Evolutionary conservation across 23 tunicate species (phyloP), one percentile per base, ranked within the genome.

Genomic region (Halocynthia roretzi): DNA sequence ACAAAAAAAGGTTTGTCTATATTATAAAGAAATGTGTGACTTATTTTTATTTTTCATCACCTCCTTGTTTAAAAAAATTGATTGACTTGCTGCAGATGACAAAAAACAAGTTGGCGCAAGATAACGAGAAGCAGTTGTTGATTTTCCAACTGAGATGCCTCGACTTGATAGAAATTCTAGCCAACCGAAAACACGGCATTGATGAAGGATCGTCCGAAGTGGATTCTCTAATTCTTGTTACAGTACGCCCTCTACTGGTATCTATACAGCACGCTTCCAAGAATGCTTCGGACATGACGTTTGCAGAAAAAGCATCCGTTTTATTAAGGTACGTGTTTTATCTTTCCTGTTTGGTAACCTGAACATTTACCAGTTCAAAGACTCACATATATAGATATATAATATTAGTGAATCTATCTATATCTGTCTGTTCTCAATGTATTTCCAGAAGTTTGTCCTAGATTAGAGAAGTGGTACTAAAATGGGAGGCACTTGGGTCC

Each of bases 251-350:
- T 52, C 86, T 90, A 9, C 83, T 90, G 52, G 73, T 75, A 9
- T 71, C 82, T 8, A 78, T 90, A 6, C 83, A 85, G 53, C 75
- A 55, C 2, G 74, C 97, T 5, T 70, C 97, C 12, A 76, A 54
- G 18, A 77, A 84, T 72, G 83, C 83, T 7, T 44, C 61, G 11
- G 83, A 85, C 51, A 67, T 52, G 58, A 72, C 62, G 31, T 58
- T 90, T 23, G 97, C 97, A 6, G 97, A 90, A 56, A 70, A 76
- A 54, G 97, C 97, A 7, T 75, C 78, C 21, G 84, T 90, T 50
- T 31, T 90, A 7, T 71, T 90, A 54, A 85, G 87, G 97, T 90
- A 61, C 20, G 87, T 53, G 64, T 60, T n/a, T 15, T 60, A 2
- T 31, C 44, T 31, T 4, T 31, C 44, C 44, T 31, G 4, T 31